These are phyloP conservation scores for Aphaenogaster ashmeadi DNA, from an alignment of 1,140 invertebrate genomes.

Conservation along the genomic window DNA sequence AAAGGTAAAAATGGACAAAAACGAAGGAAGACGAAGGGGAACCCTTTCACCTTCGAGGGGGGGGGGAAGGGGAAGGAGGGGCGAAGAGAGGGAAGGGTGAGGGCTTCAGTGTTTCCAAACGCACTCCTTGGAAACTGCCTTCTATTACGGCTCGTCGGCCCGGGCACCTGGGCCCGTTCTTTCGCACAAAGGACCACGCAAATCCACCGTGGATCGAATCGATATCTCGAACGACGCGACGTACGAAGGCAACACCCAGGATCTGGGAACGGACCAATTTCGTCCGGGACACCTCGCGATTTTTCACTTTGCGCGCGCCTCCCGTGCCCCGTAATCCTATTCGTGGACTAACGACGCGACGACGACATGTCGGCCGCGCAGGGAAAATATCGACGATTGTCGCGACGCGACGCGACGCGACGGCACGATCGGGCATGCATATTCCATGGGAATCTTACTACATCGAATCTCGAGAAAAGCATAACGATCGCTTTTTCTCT, in stretches of 20 bases:
- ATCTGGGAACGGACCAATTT: slow-evolving; percentile 70
- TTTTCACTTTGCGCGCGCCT: slow-evolving; percentile 71
- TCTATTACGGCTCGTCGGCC: slow-evolving; percentile 72
- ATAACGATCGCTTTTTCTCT: slow-evolving; percentile 2
- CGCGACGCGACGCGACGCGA: slow-evolving; percentile 15
- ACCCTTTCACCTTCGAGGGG: slow-evolving; percentile 53
- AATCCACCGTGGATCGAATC: slow-evolving; percentile 71
- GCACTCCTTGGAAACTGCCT: slow-evolving; percentile 71
- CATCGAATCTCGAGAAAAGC: slow-evolving; percentile 11
- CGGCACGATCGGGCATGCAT: slow-evolving; percentile 22
- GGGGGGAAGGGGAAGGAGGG: background rate
- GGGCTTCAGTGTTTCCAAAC: slow-evolving; percentile 69
- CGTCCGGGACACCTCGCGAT: slow-evolving; percentile 66
- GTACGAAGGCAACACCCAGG: background rate
- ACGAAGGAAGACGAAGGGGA: slow-evolving; percentile 43
- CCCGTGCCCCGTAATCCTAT: slow-evolving; percentile 62
- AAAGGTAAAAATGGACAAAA: slow-evolving; percentile 51
- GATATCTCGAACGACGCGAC: slow-evolving; percentile 67
- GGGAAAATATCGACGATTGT: slow-evolving; percentile 67
- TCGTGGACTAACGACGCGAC: slow-evolving; percentile 65
- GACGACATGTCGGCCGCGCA: slow-evolving; percentile 38
- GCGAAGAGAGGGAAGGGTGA: background rate
- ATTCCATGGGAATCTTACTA: slow-evolving; percentile 21
- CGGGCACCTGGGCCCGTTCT: slow-evolving; percentile 71
- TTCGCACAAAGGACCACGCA: slow-evolving; percentile 60